Percentiles rank a stretch among this genome's conserved stretches.
phyloP scores from a whole-genome alignment of 2,888 invertebrate species.

The Aleiodes testaceus region DNA sequence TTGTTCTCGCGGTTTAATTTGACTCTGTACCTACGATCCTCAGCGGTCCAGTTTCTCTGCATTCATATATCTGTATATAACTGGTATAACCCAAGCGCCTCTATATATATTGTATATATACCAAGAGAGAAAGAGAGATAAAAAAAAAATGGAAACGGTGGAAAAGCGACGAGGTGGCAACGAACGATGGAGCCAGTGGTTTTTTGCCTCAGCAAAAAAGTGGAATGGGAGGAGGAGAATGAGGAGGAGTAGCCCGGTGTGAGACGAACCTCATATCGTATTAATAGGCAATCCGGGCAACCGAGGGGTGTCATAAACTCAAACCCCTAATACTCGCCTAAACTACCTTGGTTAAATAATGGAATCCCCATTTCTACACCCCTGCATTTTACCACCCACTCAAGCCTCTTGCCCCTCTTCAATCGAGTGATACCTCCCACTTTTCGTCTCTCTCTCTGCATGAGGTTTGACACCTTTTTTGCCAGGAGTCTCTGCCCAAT shows the following conservation, averaged over 20 bases:
- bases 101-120: conserved; percentile 38
- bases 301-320: conserved; percentile 73
- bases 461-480: conserved; percentile 49
- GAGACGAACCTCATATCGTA: conserved; percentile 71
- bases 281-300: conserved; percentile 73
- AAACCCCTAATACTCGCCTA: conserved; percentile 73
- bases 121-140: conserved; percentile 18
- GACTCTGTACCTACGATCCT: conserved; percentile 44
- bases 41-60: conserved; percentile 41
- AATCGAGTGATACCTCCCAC: background rate
- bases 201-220: conserved; percentile 3
- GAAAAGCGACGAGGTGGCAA: conserved; percentile 47
- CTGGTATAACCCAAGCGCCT: conserved; percentile 22
- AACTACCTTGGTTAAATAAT: conserved; percentile 73
- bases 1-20: conserved; percentile 47
- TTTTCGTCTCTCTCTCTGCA: conserved; percentile 37
- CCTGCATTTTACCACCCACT: conserved; percentile 51
- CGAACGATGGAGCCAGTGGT: conserved; percentile 45
- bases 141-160: conserved; percentile 49
- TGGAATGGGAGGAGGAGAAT: conserved; percentile 49
- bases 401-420: conserved; percentile 42
- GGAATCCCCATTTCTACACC: conserved; percentile 68
- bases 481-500: conserved; percentile 43
- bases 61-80: conserved; percentile 45
- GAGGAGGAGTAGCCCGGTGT: conserved; percentile 50